phyloP scores from a whole-genome alignment of 92 coral and sea anemone genomes.

The Phymanthus crucifer region DNA sequence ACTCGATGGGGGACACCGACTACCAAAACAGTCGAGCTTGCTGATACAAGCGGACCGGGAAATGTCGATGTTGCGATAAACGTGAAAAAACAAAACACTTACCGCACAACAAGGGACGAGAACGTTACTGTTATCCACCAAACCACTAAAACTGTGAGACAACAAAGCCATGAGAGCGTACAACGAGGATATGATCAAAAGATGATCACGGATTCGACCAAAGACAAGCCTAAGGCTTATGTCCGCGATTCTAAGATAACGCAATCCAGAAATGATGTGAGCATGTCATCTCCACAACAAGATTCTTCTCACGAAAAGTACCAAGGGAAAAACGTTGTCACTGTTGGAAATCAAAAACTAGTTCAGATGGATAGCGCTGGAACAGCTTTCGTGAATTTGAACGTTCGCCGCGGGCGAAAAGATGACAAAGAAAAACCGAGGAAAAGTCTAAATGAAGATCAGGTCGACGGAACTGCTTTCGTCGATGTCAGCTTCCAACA shows the following conservation, averaged over 20 bases:
- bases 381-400: not conserved
- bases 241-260: not conserved
- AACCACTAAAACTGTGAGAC: not conserved
- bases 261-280: not conserved
- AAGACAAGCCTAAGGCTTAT: constrained; percentile 11
- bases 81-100: not conserved
- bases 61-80: not conserved
- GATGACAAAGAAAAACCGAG: not conserved
- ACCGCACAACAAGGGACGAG: not conserved
- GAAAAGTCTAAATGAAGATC: not conserved
- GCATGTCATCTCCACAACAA: not conserved
- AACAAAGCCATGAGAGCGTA: not conserved
- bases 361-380: constrained; percentile 9
- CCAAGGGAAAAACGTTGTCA: constrained; percentile 2
- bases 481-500: constrained; percentile 15
- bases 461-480: constrained; percentile 1
- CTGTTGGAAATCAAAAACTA: constrained; percentile 13
- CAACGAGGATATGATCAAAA: not conserved
- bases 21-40: not conserved
- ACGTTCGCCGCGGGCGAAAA: not conserved
- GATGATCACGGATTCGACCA: not conserved
- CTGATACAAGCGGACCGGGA: not conserved
- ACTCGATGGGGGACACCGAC: not conserved
- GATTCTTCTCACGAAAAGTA: not conserved
- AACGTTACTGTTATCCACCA: constrained; percentile 17